Evolutionary conservation across 2,888 invertebrate genomes (phyloP), one percentile per base, ranked within the genome.

Genomic region (Gandaritis pyraliata): DNA sequence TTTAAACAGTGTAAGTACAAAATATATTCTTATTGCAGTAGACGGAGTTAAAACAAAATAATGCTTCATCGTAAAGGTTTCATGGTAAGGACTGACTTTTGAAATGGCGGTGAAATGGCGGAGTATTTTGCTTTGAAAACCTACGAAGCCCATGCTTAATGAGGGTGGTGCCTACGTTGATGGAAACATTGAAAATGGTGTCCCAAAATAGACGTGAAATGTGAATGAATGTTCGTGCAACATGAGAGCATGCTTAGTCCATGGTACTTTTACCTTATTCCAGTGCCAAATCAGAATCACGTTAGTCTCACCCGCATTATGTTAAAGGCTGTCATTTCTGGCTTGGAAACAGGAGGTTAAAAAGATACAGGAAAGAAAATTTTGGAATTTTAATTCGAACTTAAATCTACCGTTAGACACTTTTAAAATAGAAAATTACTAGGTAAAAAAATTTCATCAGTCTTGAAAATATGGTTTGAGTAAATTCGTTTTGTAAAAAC

Each of bases 241-340:
- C 68, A 70, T 75, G 71, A 72, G 66, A 68, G 71, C 78, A 78
- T 77, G 77, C 76, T 70, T 72, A 70, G 70, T 70, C 52, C 11
- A 63, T 68, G 64, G 65, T 68, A 67, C 64, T 71, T 75, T 80
- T 80, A 80, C 80, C 81, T 81, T 73, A 67, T 66, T 76, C 58
- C 72, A 68, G 68, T 63, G 68, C 73, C 59, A 64, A 58, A 72
- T 62, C 53, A 38, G 57, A 29, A 49, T 13, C 61, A 23, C 65
- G 60, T 73, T 68, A 76, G 68, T 69, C 50, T 46, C 70, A 71
- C 43, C 50, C 61, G 65, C 16, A 58, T 15, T 11, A 38, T 50
- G 30, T 36, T n/a, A 13, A n/a, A 30, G 49, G 53, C 10, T 50
- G 33, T 51, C 15, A 41, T 59, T 51, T 59, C 49, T 46, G 43